phyloP scores from a whole-genome alignment of 2,113 vertebrate species.

The Ranitomeya variabilis region DNA sequence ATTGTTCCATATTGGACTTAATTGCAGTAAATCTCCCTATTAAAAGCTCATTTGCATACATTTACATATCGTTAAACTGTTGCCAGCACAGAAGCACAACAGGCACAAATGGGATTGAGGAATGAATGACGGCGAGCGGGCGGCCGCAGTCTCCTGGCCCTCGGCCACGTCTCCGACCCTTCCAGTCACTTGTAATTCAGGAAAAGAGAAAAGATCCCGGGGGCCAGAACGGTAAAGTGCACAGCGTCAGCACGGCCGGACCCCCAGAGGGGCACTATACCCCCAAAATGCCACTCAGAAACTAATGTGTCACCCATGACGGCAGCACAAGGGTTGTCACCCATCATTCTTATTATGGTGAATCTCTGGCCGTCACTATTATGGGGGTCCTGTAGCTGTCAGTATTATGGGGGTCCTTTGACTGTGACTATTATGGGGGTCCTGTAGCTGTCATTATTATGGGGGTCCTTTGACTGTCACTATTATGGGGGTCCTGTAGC shows the following conservation, averaged over 20 bases:
- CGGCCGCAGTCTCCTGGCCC: slow-evolving; percentile 1
- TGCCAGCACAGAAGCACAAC: background rate
- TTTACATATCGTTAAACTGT: slow-evolving; percentile 39
- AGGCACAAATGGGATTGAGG: background rate
- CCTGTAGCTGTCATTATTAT: background rate
- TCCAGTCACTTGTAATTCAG: background rate
- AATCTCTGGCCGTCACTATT: background rate
- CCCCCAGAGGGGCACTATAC: background rate
- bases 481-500: background rate
- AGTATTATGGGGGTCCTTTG: too few relatives aligned
- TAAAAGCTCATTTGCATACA: slow-evolving; percentile 50
- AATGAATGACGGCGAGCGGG: slow-evolving; percentile 27
- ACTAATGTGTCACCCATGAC: too few relatives aligned
- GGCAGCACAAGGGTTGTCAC: background rate
- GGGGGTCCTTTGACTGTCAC: background rate
- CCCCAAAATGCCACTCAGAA: background rate
- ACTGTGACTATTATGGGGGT: too few relatives aligned
- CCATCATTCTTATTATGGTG: background rate
- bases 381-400: background rate
- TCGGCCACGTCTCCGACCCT: background rate
- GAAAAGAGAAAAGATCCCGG: background rate
- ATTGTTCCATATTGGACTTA: slow-evolving; percentile 32
- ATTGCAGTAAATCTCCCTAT: slow-evolving; percentile 49
- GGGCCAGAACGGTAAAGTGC: background rate
- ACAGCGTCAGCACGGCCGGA: background rate